phyloP scores from a whole-genome alignment of 2,113 vertebrate genomes.

The Ptychochromis oligacanthus region DNA sequence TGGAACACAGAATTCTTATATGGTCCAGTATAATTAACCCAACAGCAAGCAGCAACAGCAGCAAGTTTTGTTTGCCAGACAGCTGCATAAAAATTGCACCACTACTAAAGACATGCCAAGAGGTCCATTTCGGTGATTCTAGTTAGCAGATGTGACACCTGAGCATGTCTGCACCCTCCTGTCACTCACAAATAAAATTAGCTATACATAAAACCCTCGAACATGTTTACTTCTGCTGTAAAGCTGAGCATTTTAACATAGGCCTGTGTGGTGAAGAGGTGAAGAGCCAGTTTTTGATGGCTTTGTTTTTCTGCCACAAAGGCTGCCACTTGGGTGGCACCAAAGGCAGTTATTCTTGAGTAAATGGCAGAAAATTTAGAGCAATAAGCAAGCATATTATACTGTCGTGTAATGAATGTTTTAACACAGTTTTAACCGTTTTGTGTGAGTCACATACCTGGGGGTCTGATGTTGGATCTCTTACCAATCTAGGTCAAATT shows the following conservation, averaged over 20 bases:
- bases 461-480: neutral
- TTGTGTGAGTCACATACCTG: neutral
- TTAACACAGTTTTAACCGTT: neutral
- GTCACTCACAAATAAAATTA: no score
- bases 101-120: no score
- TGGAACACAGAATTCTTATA: no score
- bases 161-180: no score
- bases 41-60: no score
- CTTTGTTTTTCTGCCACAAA: neutral
- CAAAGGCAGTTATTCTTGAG: neutral
- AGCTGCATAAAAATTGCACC: no score
- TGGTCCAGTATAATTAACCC: no score
- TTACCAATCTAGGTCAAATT: slow-evolving; percentile 3
- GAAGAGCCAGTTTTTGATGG: neutral
- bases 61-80: no score
- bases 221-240: neutral
- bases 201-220: no score
- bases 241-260: neutral
- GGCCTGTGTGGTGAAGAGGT: neutral
- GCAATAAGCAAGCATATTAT: neutral
- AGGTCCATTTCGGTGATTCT: no score
- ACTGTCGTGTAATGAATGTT: neutral
- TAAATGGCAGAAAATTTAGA: neutral
- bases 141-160: no score
- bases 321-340: neutral